These are phyloP conservation scores for Charadrius vociferus DNA, from an alignment of 2,113 vertebrate species.

Conservation along the genomic window DNA sequence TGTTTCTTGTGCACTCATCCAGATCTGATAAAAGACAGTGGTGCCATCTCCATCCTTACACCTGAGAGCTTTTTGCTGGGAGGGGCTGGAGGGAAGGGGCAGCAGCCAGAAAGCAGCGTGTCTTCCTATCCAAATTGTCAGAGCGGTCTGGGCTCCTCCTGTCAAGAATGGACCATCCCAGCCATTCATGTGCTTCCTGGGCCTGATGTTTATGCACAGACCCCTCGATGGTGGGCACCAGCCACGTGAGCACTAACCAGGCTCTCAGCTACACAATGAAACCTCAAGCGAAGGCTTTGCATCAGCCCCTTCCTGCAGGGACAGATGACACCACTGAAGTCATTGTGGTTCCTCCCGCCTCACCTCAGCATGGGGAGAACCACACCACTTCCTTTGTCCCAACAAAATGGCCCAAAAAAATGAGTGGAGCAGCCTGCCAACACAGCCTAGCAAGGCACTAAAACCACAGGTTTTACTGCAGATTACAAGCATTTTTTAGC, in stretches of 20 bases:
- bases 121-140: background rate
- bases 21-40: background rate
- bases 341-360: background rate
- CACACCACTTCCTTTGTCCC: background rate
- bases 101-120: background rate
- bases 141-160: rapidly evolving
- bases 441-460: background rate
- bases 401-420: background rate
- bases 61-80: background rate
- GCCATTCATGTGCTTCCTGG: background rate
- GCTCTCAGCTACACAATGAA: background rate
- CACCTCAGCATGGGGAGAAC: background rate
- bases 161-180: background rate
- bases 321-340: background rate
- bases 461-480: background rate
- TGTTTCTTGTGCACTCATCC: background rate
- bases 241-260: rapidly evolving
- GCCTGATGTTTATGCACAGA: background rate
- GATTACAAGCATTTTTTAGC: background rate
- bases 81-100: background rate
- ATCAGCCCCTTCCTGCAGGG: background rate
- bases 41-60: background rate
- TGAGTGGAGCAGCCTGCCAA: background rate
- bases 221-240: background rate
- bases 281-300: background rate